Evolutionary conservation across 2,888 invertebrate species (phyloP).

Genomic region (Drosophila fungiperda): DNA sequence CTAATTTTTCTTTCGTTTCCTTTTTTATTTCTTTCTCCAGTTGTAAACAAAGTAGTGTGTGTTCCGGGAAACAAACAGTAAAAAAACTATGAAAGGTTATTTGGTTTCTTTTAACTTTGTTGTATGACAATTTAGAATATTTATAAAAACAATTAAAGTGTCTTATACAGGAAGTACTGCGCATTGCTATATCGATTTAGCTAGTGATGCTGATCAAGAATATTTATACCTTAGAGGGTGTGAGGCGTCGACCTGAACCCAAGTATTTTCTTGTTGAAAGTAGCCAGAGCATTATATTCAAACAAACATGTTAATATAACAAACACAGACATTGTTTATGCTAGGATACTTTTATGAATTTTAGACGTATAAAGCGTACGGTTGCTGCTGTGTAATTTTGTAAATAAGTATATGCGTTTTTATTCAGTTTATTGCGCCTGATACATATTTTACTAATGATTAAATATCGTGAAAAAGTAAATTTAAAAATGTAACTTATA

Average conservation of each 20-base stretch:
- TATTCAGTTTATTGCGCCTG: neutral
- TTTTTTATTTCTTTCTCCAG: conserved; percentile 21
- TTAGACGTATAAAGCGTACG: neutral
- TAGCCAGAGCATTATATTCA: neutral
- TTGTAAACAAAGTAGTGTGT: conserved; percentile 35
- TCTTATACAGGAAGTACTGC: neutral
- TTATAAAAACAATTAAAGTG: conserved; percentile 20
- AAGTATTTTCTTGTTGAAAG: neutral
- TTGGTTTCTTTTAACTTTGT: conserved; percentile 47
- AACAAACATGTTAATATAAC: neutral
- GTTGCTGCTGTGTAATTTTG: neutral
- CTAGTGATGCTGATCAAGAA: neutral
- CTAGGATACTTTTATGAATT: neutral
- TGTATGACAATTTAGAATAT: conserved; percentile 18
- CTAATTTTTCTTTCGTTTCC: conserved; percentile 21
- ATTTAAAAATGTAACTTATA: neutral
- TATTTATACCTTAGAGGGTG: neutral
- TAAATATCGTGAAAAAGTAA: neutral
- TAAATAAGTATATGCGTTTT: neutral
- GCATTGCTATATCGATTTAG: neutral
- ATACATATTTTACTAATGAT: neutral
- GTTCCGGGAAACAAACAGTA: conserved; percentile 42
- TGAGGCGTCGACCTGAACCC: neutral
- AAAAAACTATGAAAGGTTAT: conserved; percentile 40
- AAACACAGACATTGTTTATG: neutral